phyloP scores from a whole-genome alignment of 2,888 invertebrate genomes.

The Brachyopa scutellaris region DNA sequence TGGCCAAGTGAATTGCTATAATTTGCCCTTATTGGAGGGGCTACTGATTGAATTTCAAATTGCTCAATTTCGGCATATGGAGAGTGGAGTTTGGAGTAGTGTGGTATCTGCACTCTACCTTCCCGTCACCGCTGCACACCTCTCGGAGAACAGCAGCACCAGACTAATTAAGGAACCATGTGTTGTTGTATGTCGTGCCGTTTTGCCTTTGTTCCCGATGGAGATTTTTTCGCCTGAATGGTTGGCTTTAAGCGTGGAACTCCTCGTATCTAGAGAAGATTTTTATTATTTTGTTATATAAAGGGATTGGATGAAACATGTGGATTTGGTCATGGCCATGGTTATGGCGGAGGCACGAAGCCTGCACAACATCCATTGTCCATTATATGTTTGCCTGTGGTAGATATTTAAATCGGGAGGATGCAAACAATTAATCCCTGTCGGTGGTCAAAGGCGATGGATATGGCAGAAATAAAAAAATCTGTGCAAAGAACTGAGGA shows the following conservation, averaged over 20 bases:
- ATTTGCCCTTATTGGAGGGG: slow-evolving; percentile 78
- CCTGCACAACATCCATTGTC: slow-evolving; percentile 38
- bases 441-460: slow-evolving; percentile 59
- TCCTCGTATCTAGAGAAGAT: slow-evolving; percentile 50
- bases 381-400: slow-evolving; percentile 60
- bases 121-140: neutral
- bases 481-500: too few relatives aligned
- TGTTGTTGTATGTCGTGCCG: slow-evolving; percentile 64
- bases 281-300: slow-evolving; percentile 61
- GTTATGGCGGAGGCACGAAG: slow-evolving; percentile 38
- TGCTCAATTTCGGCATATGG: slow-evolving; percentile 80
- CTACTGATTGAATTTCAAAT: slow-evolving; percentile 82
- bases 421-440: slow-evolving; percentile 72
- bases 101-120: slow-evolving; percentile 56
- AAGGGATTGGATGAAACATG: slow-evolving; percentile 59
- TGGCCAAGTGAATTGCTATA: slow-evolving; percentile 80
- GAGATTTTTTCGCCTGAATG: slow-evolving; percentile 19
- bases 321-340: slow-evolving; percentile 67
- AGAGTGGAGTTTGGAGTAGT: slow-evolving; percentile 52
- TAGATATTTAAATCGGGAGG: slow-evolving; percentile 69
- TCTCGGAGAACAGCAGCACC: slow-evolving; percentile 53
- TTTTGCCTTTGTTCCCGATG: slow-evolving; percentile 62
- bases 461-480: slow-evolving; percentile 25
- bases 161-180: slow-evolving; percentile 72
- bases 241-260: slow-evolving; percentile 24